phyloP scores from a whole-genome alignment of 1,140 invertebrate genomes.

The Lepidurus packardi region DNA sequence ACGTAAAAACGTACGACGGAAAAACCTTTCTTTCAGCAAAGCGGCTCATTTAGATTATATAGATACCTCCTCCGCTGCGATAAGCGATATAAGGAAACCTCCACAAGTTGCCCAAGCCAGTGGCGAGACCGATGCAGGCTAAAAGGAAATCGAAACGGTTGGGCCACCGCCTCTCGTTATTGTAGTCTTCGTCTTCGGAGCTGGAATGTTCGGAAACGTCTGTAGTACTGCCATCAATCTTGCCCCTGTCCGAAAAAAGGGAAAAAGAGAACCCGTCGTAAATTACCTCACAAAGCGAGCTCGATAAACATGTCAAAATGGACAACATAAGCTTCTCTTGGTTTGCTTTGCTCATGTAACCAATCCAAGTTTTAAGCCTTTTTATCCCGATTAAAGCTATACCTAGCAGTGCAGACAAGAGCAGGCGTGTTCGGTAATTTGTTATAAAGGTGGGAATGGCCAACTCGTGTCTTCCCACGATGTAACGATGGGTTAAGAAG shows the following conservation, averaged over 20 bases:
- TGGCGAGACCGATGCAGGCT: slow-evolving; percentile 46
- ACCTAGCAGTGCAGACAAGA: neutral
- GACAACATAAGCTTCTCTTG: no score
- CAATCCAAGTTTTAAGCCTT: no score
- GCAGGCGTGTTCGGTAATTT: neutral
- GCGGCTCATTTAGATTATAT: slow-evolving; percentile 25
- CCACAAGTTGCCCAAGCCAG: slow-evolving; percentile 58
- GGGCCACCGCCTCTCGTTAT: slow-evolving; percentile 35
- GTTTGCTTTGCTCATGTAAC: no score
- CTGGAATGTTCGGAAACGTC: slow-evolving; percentile 21
- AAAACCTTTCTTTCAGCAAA: slow-evolving; percentile 11
- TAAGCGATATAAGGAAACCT: slow-evolving; percentile 57
- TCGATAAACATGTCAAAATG: no score
- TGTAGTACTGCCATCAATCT: slow-evolving; percentile 8
- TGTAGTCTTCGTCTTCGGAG: slow-evolving; percentile 24
- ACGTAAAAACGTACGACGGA: slow-evolving; percentile 30
- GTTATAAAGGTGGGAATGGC: slow-evolving; percentile 7
- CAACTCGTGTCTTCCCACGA: neutral
- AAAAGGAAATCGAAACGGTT: slow-evolving; percentile 44
- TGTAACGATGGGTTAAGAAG: neutral
- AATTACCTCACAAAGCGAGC: no score
- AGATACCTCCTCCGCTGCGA: slow-evolving; percentile 52
- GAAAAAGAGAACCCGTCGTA: no score
- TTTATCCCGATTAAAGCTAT: no score
- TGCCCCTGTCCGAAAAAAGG: neutral